These are phyloP conservation scores for Chrysopilus asiliformis DNA, from an alignment of 2,888 invertebrate genomes.

Conservation along the genomic window DNA sequence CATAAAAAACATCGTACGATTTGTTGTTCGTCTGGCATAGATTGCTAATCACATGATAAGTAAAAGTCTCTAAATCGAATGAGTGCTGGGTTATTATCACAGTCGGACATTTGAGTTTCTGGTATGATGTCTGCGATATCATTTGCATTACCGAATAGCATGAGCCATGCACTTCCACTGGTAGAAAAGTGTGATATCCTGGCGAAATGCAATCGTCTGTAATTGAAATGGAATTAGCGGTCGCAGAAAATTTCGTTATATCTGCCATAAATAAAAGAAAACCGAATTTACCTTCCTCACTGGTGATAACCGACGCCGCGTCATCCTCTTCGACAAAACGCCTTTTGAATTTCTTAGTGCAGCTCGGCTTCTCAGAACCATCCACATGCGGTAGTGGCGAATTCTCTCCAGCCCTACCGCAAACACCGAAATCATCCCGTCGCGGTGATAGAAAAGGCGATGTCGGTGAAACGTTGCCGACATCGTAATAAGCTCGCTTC, in stretches of 20 bases:
- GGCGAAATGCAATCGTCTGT: slow-evolving; percentile 36
- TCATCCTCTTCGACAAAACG: slow-evolving; percentile 36
- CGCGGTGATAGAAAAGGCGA: slow-evolving; percentile 31
- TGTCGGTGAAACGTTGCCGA: slow-evolving; percentile 31
- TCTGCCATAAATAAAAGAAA: too few relatives aligned
- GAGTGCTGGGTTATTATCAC: slow-evolving; percentile 35
- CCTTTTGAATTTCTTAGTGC: slow-evolving; percentile 32
- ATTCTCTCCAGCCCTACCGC: slow-evolving; percentile 20
- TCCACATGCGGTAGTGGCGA: slow-evolving; percentile 9
- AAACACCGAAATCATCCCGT: slow-evolving; percentile 28
- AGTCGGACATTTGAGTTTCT: slow-evolving; percentile 30
- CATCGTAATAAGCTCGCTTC: slow-evolving; percentile 27
- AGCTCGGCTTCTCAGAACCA: slow-evolving; percentile 27
- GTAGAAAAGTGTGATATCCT: slow-evolving; percentile 35
- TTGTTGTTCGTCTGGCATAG: slow-evolving; percentile 36
- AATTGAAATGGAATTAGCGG: neutral
- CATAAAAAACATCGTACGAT: slow-evolving; percentile 35
- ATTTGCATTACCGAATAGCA: slow-evolving; percentile 38
- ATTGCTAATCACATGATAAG: slow-evolving; percentile 33
- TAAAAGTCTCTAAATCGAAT: slow-evolving; percentile 35
- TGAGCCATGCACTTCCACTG: slow-evolving; percentile 36
- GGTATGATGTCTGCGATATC: slow-evolving; percentile 34
- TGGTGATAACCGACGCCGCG: slow-evolving; percentile 36
- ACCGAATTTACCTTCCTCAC: slow-evolving; percentile 30
- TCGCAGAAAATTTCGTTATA: too few relatives aligned